Conservation (phyloP, 2,797 vertebrate species). For the Falco biarmicus region DNA sequence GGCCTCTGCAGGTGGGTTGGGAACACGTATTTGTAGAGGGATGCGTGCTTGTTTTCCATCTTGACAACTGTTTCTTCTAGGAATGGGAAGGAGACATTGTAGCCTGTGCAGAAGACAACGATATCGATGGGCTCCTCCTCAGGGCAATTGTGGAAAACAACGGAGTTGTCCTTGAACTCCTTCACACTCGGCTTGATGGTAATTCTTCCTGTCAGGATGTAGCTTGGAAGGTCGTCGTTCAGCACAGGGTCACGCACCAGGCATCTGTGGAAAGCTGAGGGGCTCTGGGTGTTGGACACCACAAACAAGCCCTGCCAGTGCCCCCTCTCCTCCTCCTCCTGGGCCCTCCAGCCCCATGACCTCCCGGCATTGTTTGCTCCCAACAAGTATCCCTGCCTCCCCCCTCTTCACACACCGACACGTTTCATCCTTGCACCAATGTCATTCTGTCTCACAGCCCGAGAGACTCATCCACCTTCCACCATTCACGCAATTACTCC, state of each 20-base stretch:
- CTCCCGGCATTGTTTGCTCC: not conserved
- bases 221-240: conserved; percentile 82
- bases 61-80: conserved; percentile 76
- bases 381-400: not conserved
- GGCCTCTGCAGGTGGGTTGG: conserved; percentile 76
- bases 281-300: not conserved
- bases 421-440: not conserved
- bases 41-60: conserved; percentile 76
- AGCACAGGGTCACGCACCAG: conserved; percentile 76
- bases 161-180: conserved; percentile 78
- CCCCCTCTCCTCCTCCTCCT: not conserved
- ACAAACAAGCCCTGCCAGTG: rapidly evolving
- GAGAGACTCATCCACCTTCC: rapidly evolving
- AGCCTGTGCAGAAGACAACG: conserved; percentile 85
- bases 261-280: conserved; percentile 44
- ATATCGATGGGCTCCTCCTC: conserved; percentile 79
- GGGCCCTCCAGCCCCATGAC: not conserved
- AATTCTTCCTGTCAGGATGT: conserved; percentile 82
- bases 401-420: not conserved
- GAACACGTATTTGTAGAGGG: conserved; percentile 84
- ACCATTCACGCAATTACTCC: not conserved
- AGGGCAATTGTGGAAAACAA: conserved; percentile 77
- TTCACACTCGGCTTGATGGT: conserved; percentile 79
- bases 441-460: not conserved
- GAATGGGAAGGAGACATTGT: conserved; percentile 82